Percentiles rank a stretch among this genome's conserved stretches.
phyloP scores from a whole-genome alignment of 2,113 vertebrate genomes.

The Rattus rattus region DNA sequence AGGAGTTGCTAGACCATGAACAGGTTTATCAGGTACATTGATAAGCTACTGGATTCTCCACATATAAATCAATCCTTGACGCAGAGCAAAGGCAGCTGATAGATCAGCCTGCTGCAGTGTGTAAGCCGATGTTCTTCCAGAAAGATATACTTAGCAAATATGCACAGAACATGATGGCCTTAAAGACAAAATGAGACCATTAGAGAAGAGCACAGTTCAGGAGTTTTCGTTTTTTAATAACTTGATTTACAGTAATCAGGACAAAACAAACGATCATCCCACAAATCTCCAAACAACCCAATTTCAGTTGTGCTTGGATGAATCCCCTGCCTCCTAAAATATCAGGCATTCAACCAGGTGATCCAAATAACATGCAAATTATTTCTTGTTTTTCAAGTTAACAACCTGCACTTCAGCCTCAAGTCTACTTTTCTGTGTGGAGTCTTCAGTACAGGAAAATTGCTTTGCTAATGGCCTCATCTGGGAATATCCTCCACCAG shows the following conservation, averaged over 20 bases:
- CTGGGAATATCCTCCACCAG: not conserved
- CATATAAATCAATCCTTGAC: not conserved
- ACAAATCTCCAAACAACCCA: not conserved
- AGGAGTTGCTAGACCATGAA: too few species aligned
- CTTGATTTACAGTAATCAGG: not conserved
- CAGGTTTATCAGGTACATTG: not conserved
- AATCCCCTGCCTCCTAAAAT: not conserved
- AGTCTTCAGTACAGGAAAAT: not conserved
- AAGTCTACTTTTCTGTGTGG: not conserved
- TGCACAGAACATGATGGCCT: not conserved
- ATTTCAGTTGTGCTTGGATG: not conserved
- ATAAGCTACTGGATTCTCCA: not conserved
- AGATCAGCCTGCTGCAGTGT: not conserved
- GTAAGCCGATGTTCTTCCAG: fast-evolving
- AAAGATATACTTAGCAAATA: not conserved
- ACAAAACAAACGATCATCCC: not conserved
- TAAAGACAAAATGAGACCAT: not conserved
- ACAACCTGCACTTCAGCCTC: not conserved
- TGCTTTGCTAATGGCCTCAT: not conserved
- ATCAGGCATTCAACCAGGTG: not conserved
- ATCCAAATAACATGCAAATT: not conserved
- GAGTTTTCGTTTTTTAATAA: not conserved
- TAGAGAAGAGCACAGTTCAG: not conserved
- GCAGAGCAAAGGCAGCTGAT: not conserved
- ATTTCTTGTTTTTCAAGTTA: not conserved